These are phyloP conservation scores for Chrysocyon brachyurus DNA, from an alignment of 2,797 vertebrate genomes.

Conservation along the genomic window DNA sequence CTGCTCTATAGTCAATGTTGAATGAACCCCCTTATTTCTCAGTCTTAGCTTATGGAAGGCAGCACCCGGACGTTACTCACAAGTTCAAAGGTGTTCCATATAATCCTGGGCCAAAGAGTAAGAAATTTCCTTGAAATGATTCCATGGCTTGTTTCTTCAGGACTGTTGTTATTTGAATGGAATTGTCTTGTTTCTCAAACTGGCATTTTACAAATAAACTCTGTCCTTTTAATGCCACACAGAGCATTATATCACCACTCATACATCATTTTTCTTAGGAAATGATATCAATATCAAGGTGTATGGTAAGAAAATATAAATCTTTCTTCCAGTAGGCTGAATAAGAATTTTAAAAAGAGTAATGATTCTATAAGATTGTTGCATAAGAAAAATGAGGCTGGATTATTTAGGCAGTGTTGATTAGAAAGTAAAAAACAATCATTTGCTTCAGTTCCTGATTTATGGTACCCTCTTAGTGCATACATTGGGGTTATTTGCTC, in stretches of 20 bases:
- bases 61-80: neutral
- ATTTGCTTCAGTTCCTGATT: slow-evolving; percentile 68
- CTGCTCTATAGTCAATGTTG: neutral
- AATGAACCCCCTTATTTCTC: neutral
- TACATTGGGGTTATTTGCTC: slow-evolving; percentile 61
- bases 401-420: slow-evolving; percentile 70
- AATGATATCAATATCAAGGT: slow-evolving; percentile 67
- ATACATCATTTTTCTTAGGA: slow-evolving; percentile 8
- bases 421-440: slow-evolving; percentile 75
- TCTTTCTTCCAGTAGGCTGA: slow-evolving; percentile 14
- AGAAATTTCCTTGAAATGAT: neutral
- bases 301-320: slow-evolving; percentile 49
- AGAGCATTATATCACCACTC: slow-evolving; percentile 2
- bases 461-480: slow-evolving; percentile 42
- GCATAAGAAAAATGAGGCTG: slow-evolving; percentile 76
- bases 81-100: too few species aligned
- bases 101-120: neutral
- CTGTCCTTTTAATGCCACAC: slow-evolving; percentile 9
- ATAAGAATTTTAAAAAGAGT: slow-evolving; percentile 69
- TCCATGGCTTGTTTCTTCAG: neutral
- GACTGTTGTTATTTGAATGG: slow-evolving; percentile 3
- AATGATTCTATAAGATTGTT: slow-evolving; percentile 60
- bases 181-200: neutral
- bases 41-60: neutral
- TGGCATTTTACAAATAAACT: slow-evolving; percentile 44